Evolutionary conservation across 2,113 vertebrate species (phyloP).

Genomic region (Leuciscus idus): DNA sequence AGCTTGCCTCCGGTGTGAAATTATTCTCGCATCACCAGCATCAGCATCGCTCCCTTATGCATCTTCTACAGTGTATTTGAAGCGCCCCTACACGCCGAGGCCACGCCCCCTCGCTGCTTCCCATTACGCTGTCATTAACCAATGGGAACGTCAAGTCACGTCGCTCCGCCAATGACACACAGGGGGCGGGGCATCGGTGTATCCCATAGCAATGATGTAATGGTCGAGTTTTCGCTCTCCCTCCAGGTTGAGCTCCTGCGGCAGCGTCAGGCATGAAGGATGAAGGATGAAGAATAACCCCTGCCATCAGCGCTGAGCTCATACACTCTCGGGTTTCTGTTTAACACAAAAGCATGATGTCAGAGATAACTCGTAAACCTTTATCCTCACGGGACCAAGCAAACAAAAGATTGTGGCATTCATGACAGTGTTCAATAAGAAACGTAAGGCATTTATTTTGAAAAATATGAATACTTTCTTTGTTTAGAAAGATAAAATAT

Average conservation of each 20-base stretch:
- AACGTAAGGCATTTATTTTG: neutral
- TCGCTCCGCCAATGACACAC: slow-evolving; percentile 53
- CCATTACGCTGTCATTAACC: slow-evolving; percentile 45
- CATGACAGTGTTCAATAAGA: neutral
- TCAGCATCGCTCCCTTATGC: slow-evolving; percentile 28
- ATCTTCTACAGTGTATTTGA: slow-evolving; percentile 56
- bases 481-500: neutral
- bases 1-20: slow-evolving; percentile 9
- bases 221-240: slow-evolving; percentile 56
- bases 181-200: slow-evolving; percentile 35
- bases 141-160: slow-evolving; percentile 44
- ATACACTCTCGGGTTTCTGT: slow-evolving; percentile 4
- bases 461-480: neutral
- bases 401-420: neutral
- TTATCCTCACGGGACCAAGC: neutral
- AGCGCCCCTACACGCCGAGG: slow-evolving; percentile 55
- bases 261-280: slow-evolving; percentile 31
- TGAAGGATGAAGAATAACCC: slow-evolving; percentile 13
- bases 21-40: slow-evolving; percentile 34
- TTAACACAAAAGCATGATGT: slow-evolving; percentile 4
- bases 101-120: slow-evolving; percentile 53
- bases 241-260: slow-evolving; percentile 49
- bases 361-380: neutral
- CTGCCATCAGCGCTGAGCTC: slow-evolving; percentile 41
- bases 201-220: slow-evolving; percentile 60